Percentiles rank a stretch among this genome's conserved stretches.
Evolutionary conservation across 2,888 invertebrate genomes (phyloP).

Genomic region (Syrista parreyssii): DNA sequence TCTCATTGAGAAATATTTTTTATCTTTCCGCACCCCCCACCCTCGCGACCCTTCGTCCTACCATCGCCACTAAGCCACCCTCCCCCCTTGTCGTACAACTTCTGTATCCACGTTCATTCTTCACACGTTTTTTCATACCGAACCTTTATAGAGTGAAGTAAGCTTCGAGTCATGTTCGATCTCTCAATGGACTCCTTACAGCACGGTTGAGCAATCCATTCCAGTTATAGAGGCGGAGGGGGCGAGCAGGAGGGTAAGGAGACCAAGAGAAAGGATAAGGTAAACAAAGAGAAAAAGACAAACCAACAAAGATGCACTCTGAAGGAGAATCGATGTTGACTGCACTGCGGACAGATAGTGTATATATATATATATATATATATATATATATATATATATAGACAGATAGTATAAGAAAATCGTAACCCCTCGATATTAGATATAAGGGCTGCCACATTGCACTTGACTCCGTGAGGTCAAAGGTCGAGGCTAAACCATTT

Average conservation of each 20-base stretch:
- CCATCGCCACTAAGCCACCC: too few relatives aligned
- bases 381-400: too few relatives aligned
- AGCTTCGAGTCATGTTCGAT: neutral
- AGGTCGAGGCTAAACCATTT: neutral
- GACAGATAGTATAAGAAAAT: neutral
- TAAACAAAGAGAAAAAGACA: conserved; percentile 16
- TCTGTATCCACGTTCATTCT: neutral
- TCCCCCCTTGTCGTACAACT: too few relatives aligned
- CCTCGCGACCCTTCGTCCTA: neutral
- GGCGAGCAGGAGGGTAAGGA: neutral
- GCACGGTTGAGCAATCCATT: neutral
- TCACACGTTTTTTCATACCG: neutral
- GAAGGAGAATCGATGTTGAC: neutral
- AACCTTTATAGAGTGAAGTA: neutral
- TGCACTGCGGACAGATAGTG: neutral
- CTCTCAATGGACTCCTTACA: neutral
- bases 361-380: neutral
- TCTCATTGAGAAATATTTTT: neutral
- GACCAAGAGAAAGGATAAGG: neutral
- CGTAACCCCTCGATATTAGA: neutral
- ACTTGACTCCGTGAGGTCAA: neutral
- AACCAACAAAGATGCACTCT: neutral
- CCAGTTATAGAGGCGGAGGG: conserved; percentile 6
- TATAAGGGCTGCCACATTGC: neutral
- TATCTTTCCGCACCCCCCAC: neutral